Conservation (phyloP, 1,140 invertebrate species). For the Meteorus sp. region DNA sequence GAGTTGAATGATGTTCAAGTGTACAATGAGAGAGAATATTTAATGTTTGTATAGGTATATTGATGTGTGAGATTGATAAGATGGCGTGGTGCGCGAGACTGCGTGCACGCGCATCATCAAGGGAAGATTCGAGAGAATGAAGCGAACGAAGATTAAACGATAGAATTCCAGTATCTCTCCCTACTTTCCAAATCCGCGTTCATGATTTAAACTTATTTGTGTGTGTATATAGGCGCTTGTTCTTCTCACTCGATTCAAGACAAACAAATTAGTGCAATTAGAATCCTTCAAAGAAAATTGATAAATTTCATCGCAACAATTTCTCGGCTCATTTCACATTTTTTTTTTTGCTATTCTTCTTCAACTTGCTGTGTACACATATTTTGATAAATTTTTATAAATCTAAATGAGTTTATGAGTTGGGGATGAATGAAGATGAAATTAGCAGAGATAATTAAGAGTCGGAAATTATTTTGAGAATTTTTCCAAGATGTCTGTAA, state of each 20-base stretch:
- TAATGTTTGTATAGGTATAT: too few relatives aligned
- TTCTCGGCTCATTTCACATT: slow-evolving; percentile 58
- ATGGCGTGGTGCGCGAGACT: too few relatives aligned
- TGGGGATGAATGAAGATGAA: slow-evolving; percentile 42
- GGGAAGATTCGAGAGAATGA: not conserved
- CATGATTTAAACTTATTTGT: slow-evolving; percentile 9
- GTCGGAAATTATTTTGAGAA: too few relatives aligned
- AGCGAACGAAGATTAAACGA: slow-evolving; percentile 55
- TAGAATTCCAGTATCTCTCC: slow-evolving; percentile 45
- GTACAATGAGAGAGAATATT: too few relatives aligned
- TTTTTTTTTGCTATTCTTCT: slow-evolving; percentile 17
- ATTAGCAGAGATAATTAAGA: slow-evolving; percentile 46
- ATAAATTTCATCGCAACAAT: slow-evolving; percentile 60
- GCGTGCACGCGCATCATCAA: not conserved
- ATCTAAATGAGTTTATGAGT: too few relatives aligned
- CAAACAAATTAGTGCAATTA: slow-evolving; percentile 62
- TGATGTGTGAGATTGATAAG: too few relatives aligned
- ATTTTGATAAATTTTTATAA: too few relatives aligned
- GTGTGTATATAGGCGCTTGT: too few relatives aligned
- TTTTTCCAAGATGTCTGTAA: too few relatives aligned
- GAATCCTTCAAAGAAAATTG: slow-evolving; percentile 60
- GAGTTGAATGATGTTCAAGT: too few relatives aligned
- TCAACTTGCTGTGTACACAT: too few relatives aligned
- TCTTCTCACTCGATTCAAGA: slow-evolving; percentile 35
- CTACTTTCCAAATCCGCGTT: slow-evolving; percentile 30